Conservation (phyloP, 1,140 invertebrate genomes). For the Anastrepha obliqua region DNA sequence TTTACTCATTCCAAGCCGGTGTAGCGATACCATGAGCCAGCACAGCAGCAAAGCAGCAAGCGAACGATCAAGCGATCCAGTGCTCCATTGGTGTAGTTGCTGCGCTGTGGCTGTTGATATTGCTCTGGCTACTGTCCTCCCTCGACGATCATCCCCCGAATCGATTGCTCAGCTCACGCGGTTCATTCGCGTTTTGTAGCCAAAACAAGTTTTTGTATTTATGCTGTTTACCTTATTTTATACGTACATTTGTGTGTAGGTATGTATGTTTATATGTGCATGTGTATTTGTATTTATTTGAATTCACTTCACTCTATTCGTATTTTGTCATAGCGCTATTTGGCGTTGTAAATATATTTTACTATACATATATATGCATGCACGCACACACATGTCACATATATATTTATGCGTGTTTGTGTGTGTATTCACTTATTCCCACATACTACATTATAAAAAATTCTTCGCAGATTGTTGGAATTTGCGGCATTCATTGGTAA, state of each 20-base stretch:
- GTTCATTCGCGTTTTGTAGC: slow-evolving; percentile 33
- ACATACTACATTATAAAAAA: slow-evolving; percentile 33
- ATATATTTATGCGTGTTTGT: not conserved
- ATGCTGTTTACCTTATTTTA: slow-evolving; percentile 34
- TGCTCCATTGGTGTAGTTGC: slow-evolving; percentile 2
- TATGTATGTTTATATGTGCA: slow-evolving; percentile 8
- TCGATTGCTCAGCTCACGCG: slow-evolving; percentile 9
- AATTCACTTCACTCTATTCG: slow-evolving; percentile 33
- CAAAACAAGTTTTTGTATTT: slow-evolving; percentile 54
- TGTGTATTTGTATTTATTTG: slow-evolving; percentile 15
- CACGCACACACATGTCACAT: not conserved
- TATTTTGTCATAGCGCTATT: slow-evolving; percentile 17
- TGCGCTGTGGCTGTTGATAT: not conserved
- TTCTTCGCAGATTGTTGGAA: slow-evolving; percentile 43
- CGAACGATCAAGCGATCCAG: slow-evolving; percentile 5
- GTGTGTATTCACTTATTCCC: not conserved
- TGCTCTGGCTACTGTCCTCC: not conserved
- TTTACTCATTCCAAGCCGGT: slow-evolving; percentile 20
- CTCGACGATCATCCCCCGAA: not conserved
- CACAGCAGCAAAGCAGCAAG: not conserved
- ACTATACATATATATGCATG: not conserved
- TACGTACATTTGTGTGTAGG: slow-evolving; percentile 19
- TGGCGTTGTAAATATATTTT: not conserved
- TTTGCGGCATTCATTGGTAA: slow-evolving; percentile 33
- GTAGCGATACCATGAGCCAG: not conserved